Evolutionary conservation across 2,113 vertebrate species (phyloP), one percentile per base, ranked within the genome.

Genomic region (Mustelus asterias): DNA sequence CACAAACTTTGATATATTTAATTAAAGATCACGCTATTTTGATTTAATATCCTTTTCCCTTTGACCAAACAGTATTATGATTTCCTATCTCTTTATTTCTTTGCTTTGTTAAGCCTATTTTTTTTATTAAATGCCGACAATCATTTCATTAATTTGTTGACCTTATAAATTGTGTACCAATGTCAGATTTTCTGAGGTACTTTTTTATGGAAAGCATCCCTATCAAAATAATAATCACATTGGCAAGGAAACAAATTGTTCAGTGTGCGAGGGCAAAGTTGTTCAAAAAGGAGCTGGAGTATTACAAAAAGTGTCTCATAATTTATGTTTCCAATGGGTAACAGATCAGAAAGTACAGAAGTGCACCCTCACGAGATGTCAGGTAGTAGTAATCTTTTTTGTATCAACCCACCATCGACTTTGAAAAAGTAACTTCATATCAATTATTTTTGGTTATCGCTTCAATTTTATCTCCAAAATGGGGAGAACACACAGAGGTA

Each of bases 31-130:
- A n/a, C 16, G 6, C 29, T 63, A 26, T 60, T n/a, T 92, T 63
- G 29, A 92, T 93, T 33, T 65, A 65, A 93, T 93, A 37, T 65
- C 60, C n/a, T 93, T 92, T 93, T 93, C 14, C 89, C 10, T 65
- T 93, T 93, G 29, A 3, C 58, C 11, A 33, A 33, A n/a, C 26
- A 1, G n/a, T 18, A 93, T 24, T 63, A 65, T 65, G n/a, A 10
- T 65, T 41, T 93, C 1, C 80, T 83, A 41, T 44, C 37, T 83
- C n/a, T 83, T 83, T 20, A 83, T 41, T 37, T 37, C n/a, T 93
- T 92, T 60, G 58, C 58, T 67, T 63, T 93, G 20, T 93, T 67
- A 65, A 93, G 37, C 22, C 9, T 29, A n/a, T 65, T 22, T 93
- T 60, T 58, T n/a, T 63, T 63, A 92, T 90, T 14, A 92, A 92